phyloP scores from a whole-genome alignment of 2,113 vertebrate genomes.

The Octodon degus region DNA sequence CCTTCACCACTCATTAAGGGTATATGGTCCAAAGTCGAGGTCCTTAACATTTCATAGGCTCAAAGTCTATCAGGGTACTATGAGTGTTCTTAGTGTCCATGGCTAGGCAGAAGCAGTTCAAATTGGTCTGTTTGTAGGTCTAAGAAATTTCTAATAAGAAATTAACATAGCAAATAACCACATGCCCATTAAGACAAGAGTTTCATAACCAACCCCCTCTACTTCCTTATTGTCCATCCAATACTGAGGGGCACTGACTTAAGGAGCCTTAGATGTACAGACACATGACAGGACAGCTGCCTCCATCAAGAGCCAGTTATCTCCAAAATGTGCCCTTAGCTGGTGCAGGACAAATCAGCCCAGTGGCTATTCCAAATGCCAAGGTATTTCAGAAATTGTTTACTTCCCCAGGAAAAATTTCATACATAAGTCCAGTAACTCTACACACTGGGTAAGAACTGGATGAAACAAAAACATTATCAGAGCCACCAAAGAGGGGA shows the following conservation, averaged over 20 bases:
- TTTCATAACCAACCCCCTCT: constrained; percentile 15
- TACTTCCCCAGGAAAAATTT: not conserved
- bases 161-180: constrained; percentile 37
- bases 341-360: not conserved
- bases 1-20: not conserved
- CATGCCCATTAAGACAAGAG: not conserved
- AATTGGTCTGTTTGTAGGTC: not conserved
- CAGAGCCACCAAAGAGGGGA: not conserved
- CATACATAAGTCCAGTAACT: constrained; percentile 22
- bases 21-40: not conserved
- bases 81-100: not conserved
- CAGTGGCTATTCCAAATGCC: not conserved
- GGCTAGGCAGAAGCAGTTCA: not conserved
- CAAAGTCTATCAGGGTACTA: not conserved
- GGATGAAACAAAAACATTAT: constrained; percentile 15
- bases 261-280: not conserved
- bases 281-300: not conserved
- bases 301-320: not conserved
- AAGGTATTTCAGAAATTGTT: constrained; percentile 34
- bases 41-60: not conserved
- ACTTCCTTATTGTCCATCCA: not conserved
- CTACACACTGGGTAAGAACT: not conserved
- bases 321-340: not conserved
- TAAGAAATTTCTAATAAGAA: constrained; percentile 42
- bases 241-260: not conserved